Conservation (phyloP, 2,113 vertebrate species). For the Burhinus oedicnemus region DNA sequence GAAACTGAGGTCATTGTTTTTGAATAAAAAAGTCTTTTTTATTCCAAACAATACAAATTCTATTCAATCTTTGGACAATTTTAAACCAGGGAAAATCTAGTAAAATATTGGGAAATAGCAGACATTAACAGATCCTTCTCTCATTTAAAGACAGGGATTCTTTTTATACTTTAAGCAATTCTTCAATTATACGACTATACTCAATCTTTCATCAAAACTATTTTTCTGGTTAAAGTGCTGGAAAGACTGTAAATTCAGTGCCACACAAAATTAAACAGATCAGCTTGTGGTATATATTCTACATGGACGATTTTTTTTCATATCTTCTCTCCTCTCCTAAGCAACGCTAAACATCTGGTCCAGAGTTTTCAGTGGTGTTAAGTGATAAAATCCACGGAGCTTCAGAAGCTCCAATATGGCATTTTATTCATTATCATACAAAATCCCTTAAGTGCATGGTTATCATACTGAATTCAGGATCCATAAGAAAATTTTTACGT, state of each 20-base stretch:
- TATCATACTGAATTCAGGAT: neutral
- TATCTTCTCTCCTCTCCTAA: neutral
- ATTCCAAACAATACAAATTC: neutral
- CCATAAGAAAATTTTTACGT: neutral
- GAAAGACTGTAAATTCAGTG: neutral
- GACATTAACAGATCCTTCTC: neutral
- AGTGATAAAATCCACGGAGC: neutral
- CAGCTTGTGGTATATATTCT: neutral
- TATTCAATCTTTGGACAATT: neutral
- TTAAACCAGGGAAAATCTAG: neutral
- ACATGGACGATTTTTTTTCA: neutral
- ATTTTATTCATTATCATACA: neutral
- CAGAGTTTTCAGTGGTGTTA: neutral
- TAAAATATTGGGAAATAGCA: neutral
- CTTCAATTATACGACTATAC: neutral
- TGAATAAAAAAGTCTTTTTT: neutral
- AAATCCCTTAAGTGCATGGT: neutral
- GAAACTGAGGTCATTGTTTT: neutral
- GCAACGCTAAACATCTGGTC: neutral
- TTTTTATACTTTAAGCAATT: neutral
- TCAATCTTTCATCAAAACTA: constrained; percentile 5
- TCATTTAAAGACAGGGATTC: neutral
- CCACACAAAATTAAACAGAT: neutral
- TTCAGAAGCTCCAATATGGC: neutral
- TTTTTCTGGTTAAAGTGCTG: constrained; percentile 4